Conservation (phyloP, 2,797 vertebrate genomes). For the Argya squamiceps region DNA sequence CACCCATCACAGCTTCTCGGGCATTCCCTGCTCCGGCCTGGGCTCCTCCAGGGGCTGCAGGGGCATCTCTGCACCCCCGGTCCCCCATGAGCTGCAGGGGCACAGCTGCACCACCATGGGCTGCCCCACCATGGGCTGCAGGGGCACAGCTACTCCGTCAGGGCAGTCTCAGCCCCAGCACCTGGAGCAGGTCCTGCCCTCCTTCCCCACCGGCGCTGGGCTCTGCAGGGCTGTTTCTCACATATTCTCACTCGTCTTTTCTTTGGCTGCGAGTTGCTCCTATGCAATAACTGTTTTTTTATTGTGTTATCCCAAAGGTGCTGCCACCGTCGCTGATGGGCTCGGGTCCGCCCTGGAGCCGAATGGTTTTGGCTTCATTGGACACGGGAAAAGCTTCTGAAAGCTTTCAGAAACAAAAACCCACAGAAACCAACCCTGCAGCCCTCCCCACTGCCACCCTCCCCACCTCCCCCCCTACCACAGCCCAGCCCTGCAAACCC, state of each 20-base stretch:
- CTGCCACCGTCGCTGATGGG: not conserved
- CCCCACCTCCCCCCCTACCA: rapidly evolving
- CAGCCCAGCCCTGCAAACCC: not conserved
- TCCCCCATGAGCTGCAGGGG: not conserved
- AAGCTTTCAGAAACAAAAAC: not conserved
- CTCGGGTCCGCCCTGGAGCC: not conserved
- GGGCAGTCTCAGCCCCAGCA: too few relatives aligned
- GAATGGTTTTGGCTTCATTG: not conserved
- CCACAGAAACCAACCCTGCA: not conserved
- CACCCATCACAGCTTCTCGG: not conserved
- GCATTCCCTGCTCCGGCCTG: not conserved
- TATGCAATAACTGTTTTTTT: not conserved
- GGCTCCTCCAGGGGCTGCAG: not conserved
- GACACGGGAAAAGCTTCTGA: not conserved
- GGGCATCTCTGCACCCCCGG: not conserved
- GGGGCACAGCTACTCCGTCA: too few relatives aligned
- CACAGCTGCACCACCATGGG: not conserved
- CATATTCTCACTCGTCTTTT: not conserved
- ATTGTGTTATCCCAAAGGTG: not conserved
- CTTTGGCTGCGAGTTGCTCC: not conserved
- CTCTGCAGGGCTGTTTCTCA: not conserved
- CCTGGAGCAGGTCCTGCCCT: too few relatives aligned
- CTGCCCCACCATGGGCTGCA: too few relatives aligned
- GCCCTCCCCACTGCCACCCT: not conserved
- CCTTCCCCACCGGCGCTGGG: not conserved